Base-by-base conservation (phyloP, 2,888 invertebrate genomes). In the Leucozona laternaria region DNA sequence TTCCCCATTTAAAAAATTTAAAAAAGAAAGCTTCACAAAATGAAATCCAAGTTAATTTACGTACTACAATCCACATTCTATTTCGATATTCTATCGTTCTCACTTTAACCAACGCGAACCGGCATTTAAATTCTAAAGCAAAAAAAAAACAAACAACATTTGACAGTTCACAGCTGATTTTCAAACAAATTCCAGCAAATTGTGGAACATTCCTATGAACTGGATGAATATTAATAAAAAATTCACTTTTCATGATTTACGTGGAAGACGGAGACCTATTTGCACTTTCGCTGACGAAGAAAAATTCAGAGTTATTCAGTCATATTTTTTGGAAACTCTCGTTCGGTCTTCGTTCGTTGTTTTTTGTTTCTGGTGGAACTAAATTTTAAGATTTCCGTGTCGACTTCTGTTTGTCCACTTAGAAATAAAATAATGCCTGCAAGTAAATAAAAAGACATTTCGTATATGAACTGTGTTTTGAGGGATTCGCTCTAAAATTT, bases 161-260 rank as follows among this genome's bases (percentile, higher is more conserved):
- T 85, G 85, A 80, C 81, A 85, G 62, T 37, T 81, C 40, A 55
- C 85, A 85, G 85, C 85, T 85, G 85, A 80, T 43, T 45, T 34
- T 73, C 48, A 60, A 48, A 20, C 0, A 62, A 53, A 68, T 43
- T 70, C 64, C 70, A 79, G 13, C 17, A 72, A 78, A 77, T 58
- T 71, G 60, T 68, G 53, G 58, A 48, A 25, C 20, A 43, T 8
- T 28, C 50, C 79, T 22, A 10, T n/a, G 8, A n/a, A 45, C 28
- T 28, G 37, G 37, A 50, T 68, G 68, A 37, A 25, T 17, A 28
- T 6, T 34, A 45, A 15, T 13, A 13, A 17, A 40, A 40, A 17
- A 22, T 60, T 68, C 40, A 77, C 28, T 22, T 71, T 68, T 45
- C 72, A 50, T 60, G 13, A 43, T 68, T 70, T 28, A 37, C 62